Evolutionary conservation across 2,888 invertebrate species (phyloP).

Genomic region (Apamea sordens): DNA sequence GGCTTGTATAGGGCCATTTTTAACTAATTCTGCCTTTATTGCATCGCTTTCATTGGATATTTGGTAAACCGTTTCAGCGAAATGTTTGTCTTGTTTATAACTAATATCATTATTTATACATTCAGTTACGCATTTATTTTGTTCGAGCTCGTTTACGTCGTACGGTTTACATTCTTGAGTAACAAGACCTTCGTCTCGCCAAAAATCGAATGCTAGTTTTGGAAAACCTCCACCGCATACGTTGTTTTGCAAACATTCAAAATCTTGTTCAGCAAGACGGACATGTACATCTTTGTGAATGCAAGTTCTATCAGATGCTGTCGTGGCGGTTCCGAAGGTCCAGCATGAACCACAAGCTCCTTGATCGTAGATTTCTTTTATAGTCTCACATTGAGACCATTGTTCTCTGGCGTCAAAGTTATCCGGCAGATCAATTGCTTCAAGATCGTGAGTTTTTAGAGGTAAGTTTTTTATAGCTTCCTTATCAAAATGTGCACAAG

Average conservation of each 20-base stretch:
- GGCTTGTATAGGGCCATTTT: slow-evolving; percentile 49
- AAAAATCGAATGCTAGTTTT: neutral
- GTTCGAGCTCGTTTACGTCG: neutral
- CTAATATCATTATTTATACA: neutral
- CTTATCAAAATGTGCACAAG: neutral
- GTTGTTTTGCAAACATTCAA: neutral
- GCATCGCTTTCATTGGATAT: neutral
- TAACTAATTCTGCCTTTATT: slow-evolving; percentile 55
- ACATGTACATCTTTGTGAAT: slow-evolving; percentile 48
- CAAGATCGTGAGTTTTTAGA: neutral
- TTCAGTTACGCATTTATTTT: slow-evolving; percentile 3
- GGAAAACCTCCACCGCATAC: slow-evolving; percentile 1
- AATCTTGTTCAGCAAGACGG: slow-evolving; percentile 50
- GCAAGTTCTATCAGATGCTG: slow-evolving; percentile 59
- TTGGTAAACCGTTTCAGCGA: slow-evolving; percentile 25
- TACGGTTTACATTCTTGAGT: slow-evolving; percentile 50
- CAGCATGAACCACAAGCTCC: slow-evolving; percentile 45
- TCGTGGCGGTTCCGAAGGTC: slow-evolving; percentile 44
- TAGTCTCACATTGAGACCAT: slow-evolving; percentile 50
- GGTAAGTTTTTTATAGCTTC: slow-evolving; percentile 11
- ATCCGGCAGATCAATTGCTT: slow-evolving; percentile 28
- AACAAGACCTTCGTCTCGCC: slow-evolving; percentile 36
- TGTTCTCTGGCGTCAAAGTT: slow-evolving; percentile 49
- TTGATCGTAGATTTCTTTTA: slow-evolving; percentile 43
- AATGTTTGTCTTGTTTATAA: slow-evolving; percentile 49